phyloP scores from a whole-genome alignment of 2,113 vertebrate genomes.

The Ranitomeya imitator region DNA sequence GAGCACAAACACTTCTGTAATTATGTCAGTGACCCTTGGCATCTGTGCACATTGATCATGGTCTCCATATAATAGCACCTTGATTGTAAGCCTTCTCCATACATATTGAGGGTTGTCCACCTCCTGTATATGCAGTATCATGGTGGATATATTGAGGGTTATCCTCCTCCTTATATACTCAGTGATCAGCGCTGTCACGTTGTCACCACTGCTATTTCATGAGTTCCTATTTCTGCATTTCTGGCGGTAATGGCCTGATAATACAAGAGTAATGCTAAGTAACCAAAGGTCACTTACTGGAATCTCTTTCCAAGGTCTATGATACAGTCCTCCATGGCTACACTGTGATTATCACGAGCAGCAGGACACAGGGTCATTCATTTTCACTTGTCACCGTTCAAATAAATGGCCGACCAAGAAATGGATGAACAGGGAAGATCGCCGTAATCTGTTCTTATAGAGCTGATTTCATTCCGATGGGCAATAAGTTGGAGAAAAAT shows the following conservation, averaged over 20 bases:
- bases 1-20: neutral
- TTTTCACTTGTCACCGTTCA: too few species aligned
- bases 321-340: neutral
- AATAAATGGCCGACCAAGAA: too few species aligned
- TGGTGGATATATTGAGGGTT: neutral
- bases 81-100: neutral
- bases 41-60: neutral
- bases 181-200: too few species aligned
- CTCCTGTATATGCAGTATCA: neutral
- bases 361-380: neutral
- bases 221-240: neutral
- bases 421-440: too few species aligned
- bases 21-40: neutral
- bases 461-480: too few species aligned
- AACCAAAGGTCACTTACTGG: neutral
- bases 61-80: neutral
- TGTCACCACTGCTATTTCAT: neutral
- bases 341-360: neutral
- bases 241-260: neutral
- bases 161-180: neutral
- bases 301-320: neutral
- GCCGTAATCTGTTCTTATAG: too few species aligned
- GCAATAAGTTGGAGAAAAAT: too few species aligned
- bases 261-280: neutral
- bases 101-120: neutral